Conservation (phyloP, 2,797 vertebrate species). For the Hoplostethus atlanticus region DNA sequence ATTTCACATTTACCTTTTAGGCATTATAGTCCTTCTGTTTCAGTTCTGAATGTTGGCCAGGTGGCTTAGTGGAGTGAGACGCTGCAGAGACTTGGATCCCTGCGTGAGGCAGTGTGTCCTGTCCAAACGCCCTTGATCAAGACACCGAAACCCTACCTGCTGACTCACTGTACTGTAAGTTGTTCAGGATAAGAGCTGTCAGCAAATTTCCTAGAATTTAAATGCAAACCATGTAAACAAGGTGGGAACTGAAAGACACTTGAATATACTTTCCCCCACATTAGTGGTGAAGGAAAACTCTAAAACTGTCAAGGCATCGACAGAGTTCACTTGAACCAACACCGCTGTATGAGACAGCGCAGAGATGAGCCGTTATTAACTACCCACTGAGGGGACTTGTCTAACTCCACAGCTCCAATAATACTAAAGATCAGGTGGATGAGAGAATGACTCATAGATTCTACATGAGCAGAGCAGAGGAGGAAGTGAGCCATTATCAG, state of each 20-base stretch:
- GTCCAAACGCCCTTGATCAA: too few species aligned
- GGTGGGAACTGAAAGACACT: too few species aligned
- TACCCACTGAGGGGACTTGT: not conserved
- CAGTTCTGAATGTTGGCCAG: not conserved
- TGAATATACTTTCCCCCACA: too few species aligned
- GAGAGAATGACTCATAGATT: slow-evolving; percentile 18
- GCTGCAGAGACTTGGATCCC: not conserved
- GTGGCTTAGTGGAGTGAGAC: not conserved
- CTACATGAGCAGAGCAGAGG: slow-evolving; percentile 20
- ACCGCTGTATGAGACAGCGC: not conserved
- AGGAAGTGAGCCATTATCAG: slow-evolving; percentile 22
- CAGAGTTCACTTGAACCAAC: not conserved
- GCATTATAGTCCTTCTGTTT: not conserved
- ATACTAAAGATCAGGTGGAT: slow-evolving; percentile 16
- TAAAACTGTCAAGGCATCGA: too few species aligned
- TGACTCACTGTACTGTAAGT: too few species aligned
- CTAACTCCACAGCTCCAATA: slow-evolving; percentile 23
- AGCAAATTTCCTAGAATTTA: too few species aligned
- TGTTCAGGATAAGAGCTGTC: too few species aligned
- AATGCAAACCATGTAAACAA: too few species aligned
- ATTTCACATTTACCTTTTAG: too few species aligned
- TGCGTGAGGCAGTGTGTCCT: too few species aligned
- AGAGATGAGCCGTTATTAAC: not conserved
- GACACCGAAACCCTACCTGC: too few species aligned
- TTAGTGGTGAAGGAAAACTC: too few species aligned